Conservation (phyloP, 1,140 invertebrate species). For the Thaumetopoea pityocampa region DNA sequence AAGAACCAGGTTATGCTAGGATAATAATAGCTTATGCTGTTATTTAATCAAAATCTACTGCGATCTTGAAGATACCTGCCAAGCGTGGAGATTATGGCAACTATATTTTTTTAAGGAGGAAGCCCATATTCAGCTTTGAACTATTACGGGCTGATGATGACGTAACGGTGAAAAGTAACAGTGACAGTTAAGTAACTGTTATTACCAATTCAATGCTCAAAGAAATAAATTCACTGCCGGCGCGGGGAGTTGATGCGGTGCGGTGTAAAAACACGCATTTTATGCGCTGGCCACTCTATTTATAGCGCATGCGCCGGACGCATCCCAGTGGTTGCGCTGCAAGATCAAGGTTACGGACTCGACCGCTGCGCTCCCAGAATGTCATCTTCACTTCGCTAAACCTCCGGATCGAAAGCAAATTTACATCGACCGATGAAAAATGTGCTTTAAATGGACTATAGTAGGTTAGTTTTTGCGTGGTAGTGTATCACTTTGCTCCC, state of each 20-base stretch:
- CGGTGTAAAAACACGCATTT: slow-evolving; percentile 48
- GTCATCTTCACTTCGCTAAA: slow-evolving; percentile 46
- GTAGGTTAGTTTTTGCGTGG: slow-evolving; percentile 5
- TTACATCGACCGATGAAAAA: slow-evolving; percentile 9
- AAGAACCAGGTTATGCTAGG: too few relatives aligned
- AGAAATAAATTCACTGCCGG: slow-evolving; percentile 46
- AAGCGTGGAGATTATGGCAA: too few relatives aligned
- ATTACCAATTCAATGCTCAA: slow-evolving; percentile 58
- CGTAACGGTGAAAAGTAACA: slow-evolving; percentile 17
- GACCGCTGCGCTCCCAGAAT: slow-evolving; percentile 38
- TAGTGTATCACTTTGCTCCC: slow-evolving; percentile 49
- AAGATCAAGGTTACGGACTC: slow-evolving; percentile 63
- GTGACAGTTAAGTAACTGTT: slow-evolving; percentile 30
- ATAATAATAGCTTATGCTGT: too few relatives aligned
- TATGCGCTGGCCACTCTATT: slow-evolving; percentile 54
- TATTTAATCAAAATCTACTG: too few relatives aligned
- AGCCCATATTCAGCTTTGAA: too few relatives aligned
- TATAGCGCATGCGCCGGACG: slow-evolving; percentile 52
- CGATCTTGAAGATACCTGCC: too few relatives aligned
- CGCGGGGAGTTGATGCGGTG: slow-evolving; percentile 50
- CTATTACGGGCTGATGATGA: too few relatives aligned
- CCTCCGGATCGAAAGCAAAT: slow-evolving; percentile 36
- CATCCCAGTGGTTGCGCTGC: slow-evolving; percentile 65
- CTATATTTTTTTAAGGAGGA: too few relatives aligned
- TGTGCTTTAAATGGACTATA: slow-evolving; percentile 21